Evolutionary conservation across 2,888 invertebrate genomes (phyloP).

Genomic region (Dasypolia templi): DNA sequence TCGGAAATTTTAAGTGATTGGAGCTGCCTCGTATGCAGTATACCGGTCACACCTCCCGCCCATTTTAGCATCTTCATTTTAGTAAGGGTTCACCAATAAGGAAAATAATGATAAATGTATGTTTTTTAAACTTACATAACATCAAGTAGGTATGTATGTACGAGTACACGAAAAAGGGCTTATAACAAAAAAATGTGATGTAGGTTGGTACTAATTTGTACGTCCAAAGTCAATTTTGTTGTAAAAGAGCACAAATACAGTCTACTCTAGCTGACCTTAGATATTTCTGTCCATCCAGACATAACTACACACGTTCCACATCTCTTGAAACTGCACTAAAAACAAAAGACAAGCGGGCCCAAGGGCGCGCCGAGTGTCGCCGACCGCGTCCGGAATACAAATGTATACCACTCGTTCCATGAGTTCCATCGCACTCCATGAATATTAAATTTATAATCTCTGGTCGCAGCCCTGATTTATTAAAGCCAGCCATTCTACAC

Average conservation of each 20-base stretch:
- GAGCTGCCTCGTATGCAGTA: too few relatives aligned
- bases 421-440: slow-evolving; percentile 68
- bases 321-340: slow-evolving; percentile 51
- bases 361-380: slow-evolving; percentile 22
- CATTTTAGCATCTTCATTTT: too few relatives aligned
- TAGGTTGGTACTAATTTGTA: not conserved
- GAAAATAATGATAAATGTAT: not conserved
- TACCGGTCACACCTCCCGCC: too few relatives aligned
- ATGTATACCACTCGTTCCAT: slow-evolving; percentile 60
- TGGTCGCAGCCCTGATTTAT: slow-evolving; percentile 70
- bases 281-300: slow-evolving; percentile 11
- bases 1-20: too few relatives aligned
- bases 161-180: too few relatives aligned
- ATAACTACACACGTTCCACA: slow-evolving; percentile 18
- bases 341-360: slow-evolving; percentile 49
- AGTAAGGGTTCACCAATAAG: not conserved
- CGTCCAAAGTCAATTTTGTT: not conserved
- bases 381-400: slow-evolving; percentile 51
- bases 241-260: not conserved
- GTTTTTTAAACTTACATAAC: not conserved
- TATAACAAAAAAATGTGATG: too few relatives aligned
- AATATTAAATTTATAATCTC: slow-evolving; percentile 77
- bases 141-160: too few relatives aligned
- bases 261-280: not conserved
- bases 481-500: slow-evolving; percentile 51